A percentile compares a stretch with the other conserved stretches of the same genome.
These are phyloP conservation scores for Anhinga anhinga DNA, from an alignment of 2,113 vertebrate species.

Conservation along the genomic window DNA sequence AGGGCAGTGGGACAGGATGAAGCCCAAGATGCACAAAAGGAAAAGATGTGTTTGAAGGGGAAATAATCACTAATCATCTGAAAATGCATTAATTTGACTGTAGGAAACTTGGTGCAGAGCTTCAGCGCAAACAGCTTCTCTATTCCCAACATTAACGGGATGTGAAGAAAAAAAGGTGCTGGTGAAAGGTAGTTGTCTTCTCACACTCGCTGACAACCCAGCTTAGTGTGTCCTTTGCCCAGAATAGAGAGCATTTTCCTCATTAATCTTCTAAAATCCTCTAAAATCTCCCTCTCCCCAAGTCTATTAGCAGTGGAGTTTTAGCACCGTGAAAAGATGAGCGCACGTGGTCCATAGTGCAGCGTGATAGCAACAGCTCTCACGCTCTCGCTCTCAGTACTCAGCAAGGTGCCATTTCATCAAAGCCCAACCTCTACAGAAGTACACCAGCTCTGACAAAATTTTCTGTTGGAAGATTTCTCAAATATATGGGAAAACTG, in stretches of 20 bases:
- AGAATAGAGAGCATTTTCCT: neutral
- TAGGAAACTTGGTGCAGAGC: neutral
- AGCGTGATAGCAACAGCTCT: neutral
- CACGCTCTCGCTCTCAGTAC: neutral
- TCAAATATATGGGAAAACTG: neutral
- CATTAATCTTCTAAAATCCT: neutral
- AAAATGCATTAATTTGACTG: neutral
- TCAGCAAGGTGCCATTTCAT: neutral
- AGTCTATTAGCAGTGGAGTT: neutral
- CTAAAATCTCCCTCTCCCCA: neutral
- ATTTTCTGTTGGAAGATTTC: neutral
- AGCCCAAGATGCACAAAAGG: neutral
- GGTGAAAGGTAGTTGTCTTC: neutral
- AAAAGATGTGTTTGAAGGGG: neutral
- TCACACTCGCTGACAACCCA: neutral
- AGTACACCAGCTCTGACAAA: neutral
- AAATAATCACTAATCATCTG: neutral
- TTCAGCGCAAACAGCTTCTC: neutral
- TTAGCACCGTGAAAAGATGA: neutral
- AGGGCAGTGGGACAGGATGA: neutral
- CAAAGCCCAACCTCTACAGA: neutral
- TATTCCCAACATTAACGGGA: neutral
- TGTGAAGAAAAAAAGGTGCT: neutral
- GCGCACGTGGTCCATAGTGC: accelerated
- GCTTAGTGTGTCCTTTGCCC: neutral